Evolutionary conservation across 1,140 invertebrate species (phyloP).

Genomic region (Halyomorpha halys): DNA sequence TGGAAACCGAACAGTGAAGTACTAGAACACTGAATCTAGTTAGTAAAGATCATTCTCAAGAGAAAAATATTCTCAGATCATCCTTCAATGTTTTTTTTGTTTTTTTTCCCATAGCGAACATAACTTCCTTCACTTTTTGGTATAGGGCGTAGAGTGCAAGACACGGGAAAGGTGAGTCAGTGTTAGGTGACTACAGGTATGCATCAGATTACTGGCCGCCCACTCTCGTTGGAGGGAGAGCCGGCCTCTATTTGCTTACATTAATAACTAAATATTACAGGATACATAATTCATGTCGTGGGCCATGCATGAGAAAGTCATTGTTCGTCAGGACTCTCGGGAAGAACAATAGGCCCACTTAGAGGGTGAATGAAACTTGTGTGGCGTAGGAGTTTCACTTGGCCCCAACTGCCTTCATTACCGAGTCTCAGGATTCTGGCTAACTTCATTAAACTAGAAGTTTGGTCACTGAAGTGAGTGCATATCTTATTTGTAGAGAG

Average conservation of each 20-base stretch:
- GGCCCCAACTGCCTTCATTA: not conserved
- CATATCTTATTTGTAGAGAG: too few species aligned
- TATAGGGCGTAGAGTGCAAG: not conserved
- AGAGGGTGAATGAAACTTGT: slow-evolving; percentile 4
- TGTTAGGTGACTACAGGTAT: not conserved
- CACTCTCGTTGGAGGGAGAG: not conserved
- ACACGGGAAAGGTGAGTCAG: not conserved
- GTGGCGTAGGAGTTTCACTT: not conserved
- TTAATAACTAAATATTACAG: slow-evolving; percentile 11
- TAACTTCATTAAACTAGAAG: too few species aligned
- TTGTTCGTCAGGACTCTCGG: not conserved
- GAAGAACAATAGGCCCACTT: not conserved
- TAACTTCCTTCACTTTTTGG: not conserved
- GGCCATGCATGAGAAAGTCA: slow-evolving; percentile 10
- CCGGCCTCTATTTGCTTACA: slow-evolving; percentile 7
- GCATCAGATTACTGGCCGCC: slow-evolving; percentile 2
- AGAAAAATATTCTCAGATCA: too few species aligned
- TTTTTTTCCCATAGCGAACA: too few species aligned
- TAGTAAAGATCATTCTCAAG: too few species aligned
- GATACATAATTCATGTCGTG: slow-evolving; percentile 7
- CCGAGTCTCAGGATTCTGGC: too few species aligned
- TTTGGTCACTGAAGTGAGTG: too few species aligned
- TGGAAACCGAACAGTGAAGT: too few species aligned
- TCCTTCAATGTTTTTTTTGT: too few species aligned
- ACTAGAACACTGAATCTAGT: too few species aligned